Base-by-base conservation (phyloP, 2,797 vertebrate genomes). In the Darevskia nairensis region DNA sequence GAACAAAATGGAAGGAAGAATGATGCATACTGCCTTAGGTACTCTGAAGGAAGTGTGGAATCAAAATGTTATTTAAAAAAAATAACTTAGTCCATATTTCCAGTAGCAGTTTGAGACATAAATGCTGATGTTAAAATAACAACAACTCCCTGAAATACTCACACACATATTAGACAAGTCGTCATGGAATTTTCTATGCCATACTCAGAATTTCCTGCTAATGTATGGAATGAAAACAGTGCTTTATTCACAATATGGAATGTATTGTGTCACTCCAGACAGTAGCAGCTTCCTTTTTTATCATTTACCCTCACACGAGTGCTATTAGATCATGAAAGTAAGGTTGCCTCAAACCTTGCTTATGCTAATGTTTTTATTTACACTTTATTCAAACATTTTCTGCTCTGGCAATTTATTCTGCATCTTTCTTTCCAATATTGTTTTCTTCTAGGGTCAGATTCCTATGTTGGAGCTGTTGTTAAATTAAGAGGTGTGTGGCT, bases 401-500 rank as follows among this genome's bases (percentile, higher is more conserved):
- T 81, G 59, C 64, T 82, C 13, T 85, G 27, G 6, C 88, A 44
- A 81, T 86, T 90, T 92, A 88, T 50, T 90, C 39, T 88, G 74
- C 83, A 41, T 59, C 4, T 85, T 91, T 86, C n/a, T 69, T 61
- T 88, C 13, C 90, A 2, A 2, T 84, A 90, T 87, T 94, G 93
- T 91, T 92, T 80, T 32, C 90, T 94, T 89, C 44, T 83, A 77
- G 61, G 89, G 75, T 39, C 75, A 82, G 29, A n/a, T 87, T 86
- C 39, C 82, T 82, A 82, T 84, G 89, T 86, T 84, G 94, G 88
- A 96, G 92, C 66, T 92, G 92, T n/a, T 25, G 84, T 80, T 89
- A 94, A 95, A 89, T 90, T 80, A 92, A 93, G 69, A 89, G 84
- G 80, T 95, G 86, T 95, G 88, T 44, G 2, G 80, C 84, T 32